Evolutionary conservation across 2,888 invertebrate species (phyloP).

Genomic region (Agapostemon virescens): DNA sequence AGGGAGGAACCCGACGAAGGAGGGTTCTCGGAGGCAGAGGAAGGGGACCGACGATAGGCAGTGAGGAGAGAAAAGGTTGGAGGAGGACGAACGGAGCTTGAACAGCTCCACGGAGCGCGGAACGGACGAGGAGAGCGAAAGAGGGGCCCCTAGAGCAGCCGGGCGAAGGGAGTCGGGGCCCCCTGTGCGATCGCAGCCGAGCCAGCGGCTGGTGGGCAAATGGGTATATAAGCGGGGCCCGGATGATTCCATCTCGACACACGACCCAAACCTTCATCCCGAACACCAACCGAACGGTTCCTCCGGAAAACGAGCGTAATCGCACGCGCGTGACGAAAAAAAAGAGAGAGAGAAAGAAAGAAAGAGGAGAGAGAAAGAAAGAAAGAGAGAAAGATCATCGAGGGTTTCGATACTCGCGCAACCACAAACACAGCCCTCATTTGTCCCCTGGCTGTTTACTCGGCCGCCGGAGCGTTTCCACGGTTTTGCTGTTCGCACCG

Average conservation of each 20-base stretch:
- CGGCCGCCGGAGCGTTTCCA: constrained; percentile 8
- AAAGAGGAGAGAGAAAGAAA: neutral
- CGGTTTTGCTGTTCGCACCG: constrained; percentile 18
- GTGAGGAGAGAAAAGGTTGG: neutral
- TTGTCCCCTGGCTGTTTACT: constrained; percentile 6
- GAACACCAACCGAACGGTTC: constrained; percentile 69
- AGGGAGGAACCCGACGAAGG: neutral
- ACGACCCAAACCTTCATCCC: constrained; percentile 79
- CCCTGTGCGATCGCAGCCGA: constrained; percentile 69
- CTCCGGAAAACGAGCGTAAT: constrained; percentile 68
- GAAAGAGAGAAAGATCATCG: neutral
- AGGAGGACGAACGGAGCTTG: constrained; percentile 32
- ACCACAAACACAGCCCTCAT: constrained; percentile 3
- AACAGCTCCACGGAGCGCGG: constrained; percentile 40
- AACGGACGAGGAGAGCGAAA: constrained; percentile 59
- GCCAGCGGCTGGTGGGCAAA: constrained; percentile 70
- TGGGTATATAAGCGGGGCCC: constrained; percentile 79
- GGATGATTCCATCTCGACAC: constrained; percentile 78
- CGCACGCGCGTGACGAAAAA: constrained; percentile 73
- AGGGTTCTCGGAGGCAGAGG: neutral
- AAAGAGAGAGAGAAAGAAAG: neutral
- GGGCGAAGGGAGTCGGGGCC: constrained; percentile 70
- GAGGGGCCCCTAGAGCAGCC: constrained; percentile 63
- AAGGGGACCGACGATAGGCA: neutral
- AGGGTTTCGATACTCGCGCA: constrained; percentile 5